Conservation (phyloP, 2,797 vertebrate species). For the Epinephelus malabaricus region DNA sequence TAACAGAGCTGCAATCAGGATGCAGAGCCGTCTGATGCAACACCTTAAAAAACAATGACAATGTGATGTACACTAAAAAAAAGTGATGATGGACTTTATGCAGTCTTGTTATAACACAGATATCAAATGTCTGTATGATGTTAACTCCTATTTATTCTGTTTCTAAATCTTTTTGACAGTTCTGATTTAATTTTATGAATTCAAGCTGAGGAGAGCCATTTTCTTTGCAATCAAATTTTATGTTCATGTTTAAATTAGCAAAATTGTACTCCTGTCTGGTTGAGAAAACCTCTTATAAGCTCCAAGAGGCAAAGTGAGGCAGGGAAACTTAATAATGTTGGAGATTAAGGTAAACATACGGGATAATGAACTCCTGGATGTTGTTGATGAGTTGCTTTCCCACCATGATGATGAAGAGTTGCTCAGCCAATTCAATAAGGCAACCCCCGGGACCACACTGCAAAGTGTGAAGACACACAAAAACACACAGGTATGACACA, state of each 20-base stretch:
- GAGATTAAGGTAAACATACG: slow-evolving; percentile 74
- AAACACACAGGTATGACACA: slow-evolving; percentile 29
- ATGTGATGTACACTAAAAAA: neutral
- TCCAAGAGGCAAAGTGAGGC: neutral
- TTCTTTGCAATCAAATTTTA: neutral
- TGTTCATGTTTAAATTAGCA: neutral
- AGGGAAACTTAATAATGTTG: neutral
- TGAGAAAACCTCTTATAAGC: neutral
- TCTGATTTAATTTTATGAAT: neutral
- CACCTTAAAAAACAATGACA: neutral
- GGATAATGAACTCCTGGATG: slow-evolving; percentile 87
- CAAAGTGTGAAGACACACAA: slow-evolving; percentile 36
- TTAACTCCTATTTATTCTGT: neutral
- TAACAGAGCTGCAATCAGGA: slow-evolving; percentile 21
- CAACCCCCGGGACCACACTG: slow-evolving; percentile 88
- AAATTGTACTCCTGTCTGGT: neutral
- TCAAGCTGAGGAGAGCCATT: neutral
- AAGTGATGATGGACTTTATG: neutral
- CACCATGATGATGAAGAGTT: slow-evolving; percentile 91
- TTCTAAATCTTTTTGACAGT: neutral
- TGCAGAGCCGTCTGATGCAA: slow-evolving; percentile 26
- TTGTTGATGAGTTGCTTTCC: slow-evolving; percentile 90
- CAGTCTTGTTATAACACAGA: neutral
- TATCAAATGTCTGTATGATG: neutral
- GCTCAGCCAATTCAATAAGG: slow-evolving; percentile 88